Percentiles rank a stretch among this genome's conserved stretches.
Conservation (phyloP, 2,888 invertebrate species). For the Rhamnusium bicolor region DNA sequence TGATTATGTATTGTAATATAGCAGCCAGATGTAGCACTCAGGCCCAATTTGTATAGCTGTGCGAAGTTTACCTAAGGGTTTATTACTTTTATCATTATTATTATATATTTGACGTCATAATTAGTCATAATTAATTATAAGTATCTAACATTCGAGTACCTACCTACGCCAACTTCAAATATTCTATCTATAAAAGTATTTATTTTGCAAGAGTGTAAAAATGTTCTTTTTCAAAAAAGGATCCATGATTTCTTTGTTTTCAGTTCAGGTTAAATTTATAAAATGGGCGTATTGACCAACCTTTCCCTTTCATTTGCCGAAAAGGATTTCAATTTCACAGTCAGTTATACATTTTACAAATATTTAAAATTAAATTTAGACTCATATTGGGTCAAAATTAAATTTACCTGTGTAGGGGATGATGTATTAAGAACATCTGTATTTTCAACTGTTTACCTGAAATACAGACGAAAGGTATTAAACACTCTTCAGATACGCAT, state of each 20-base stretch:
- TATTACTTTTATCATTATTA: too few species aligned
- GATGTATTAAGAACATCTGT: neutral
- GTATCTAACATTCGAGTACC: too few species aligned
- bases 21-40: too few species aligned
- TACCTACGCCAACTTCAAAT: too few species aligned
- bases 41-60: too few species aligned
- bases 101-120: too few species aligned
- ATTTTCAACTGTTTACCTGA: slow-evolving; percentile 1
- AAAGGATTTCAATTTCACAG: neutral
- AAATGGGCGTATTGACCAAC: too few species aligned
- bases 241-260: neutral
- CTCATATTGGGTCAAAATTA: neutral
- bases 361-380: slow-evolving; percentile 7
- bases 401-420: neutral
- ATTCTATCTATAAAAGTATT: too few species aligned
- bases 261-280: neutral
- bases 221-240: neutral
- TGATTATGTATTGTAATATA: too few species aligned
- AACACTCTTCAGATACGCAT: neutral
- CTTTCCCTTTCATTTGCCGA: slow-evolving; percentile 10
- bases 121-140: too few species aligned
- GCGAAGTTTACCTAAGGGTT: too few species aligned
- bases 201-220: too few species aligned
- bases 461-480: neutral
- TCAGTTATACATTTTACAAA: neutral